These are phyloP conservation scores for Mungos mungo DNA, from an alignment of 2,113 vertebrate genomes.

Conservation along the genomic window DNA sequence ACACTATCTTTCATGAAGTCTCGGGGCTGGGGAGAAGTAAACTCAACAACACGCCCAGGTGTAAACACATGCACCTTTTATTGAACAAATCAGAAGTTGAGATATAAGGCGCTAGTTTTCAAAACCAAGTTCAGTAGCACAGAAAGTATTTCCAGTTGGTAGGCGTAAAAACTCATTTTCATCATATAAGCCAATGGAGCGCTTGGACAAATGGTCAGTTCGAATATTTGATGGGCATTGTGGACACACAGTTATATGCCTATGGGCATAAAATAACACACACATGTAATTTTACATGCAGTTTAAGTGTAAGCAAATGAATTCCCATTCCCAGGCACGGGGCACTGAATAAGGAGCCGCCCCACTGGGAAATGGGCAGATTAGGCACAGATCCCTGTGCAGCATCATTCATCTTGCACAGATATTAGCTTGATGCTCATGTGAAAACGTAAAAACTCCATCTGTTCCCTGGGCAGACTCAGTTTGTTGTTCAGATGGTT, in stretches of 20 bases:
- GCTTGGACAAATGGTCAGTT: not conserved
- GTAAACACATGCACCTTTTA: not conserved
- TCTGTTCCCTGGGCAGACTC: not conserved
- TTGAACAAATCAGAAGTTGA: not conserved
- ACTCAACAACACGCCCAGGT: not conserved
- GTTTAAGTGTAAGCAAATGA: conserved; percentile 6
- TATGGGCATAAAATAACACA: not conserved
- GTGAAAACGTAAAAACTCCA: conserved; percentile 56
- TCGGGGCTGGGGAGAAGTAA: not conserved
- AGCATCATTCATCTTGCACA: conserved; percentile 35
- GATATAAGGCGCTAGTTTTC: not conserved
- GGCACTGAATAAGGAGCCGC: conserved; percentile 54
- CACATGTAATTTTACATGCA: conserved; percentile 9
- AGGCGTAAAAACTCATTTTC: not conserved
- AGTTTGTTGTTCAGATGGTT: conserved; percentile 51
- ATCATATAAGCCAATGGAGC: not conserved
- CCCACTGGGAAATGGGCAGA: not conserved
- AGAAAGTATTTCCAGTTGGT: not conserved
- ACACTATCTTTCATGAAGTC: not conserved
- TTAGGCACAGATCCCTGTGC: not conserved
- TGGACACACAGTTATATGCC: not conserved
- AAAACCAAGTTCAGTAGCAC: not conserved
- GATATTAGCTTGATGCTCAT: conserved; percentile 37
- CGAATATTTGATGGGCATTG: not conserved
- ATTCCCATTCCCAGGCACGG: not conserved